phyloP scores from a whole-genome alignment of 1,140 invertebrate species.

The Apis laboriosa region DNA sequence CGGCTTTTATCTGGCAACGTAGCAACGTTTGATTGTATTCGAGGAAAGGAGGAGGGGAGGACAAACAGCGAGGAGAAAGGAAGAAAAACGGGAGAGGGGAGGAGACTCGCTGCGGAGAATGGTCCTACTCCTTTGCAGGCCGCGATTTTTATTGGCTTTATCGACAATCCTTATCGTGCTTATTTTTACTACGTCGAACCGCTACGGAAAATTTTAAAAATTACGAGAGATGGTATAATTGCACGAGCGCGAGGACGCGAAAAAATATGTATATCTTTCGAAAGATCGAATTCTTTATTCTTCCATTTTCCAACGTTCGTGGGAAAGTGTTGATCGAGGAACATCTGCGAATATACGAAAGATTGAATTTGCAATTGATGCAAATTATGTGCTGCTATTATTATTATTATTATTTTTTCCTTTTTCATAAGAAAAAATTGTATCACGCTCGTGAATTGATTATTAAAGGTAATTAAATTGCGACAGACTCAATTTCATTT shows the following conservation, averaged over 20 bases:
- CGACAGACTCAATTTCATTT: too few relatives aligned
- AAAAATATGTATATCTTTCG: too few relatives aligned
- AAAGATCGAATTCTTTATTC: neutral
- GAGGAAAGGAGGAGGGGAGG: neutral
- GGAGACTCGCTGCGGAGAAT: neutral
- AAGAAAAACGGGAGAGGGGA: neutral
- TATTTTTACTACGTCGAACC: neutral
- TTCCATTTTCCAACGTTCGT: constrained; percentile 13
- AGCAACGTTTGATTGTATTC: constrained; percentile 13
- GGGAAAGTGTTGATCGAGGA: constrained; percentile 2
- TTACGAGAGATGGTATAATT: neutral
- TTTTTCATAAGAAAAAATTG: too few relatives aligned
- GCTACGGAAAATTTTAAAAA: neutral
- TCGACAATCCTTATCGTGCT: neutral
- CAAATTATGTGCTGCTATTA: too few relatives aligned
- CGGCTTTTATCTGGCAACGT: neutral
- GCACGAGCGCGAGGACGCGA: neutral
- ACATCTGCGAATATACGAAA: neutral
- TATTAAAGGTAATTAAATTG: too few relatives aligned
- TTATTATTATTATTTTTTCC: too few relatives aligned
- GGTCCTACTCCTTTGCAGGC: neutral
- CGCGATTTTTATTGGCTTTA: neutral
- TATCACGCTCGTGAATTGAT: too few relatives aligned
- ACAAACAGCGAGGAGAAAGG: neutral
- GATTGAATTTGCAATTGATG: neutral